Percentiles rank a stretch among this genome's conserved stretches.
Conservation (phyloP, 2,797 vertebrate species). For the Hozukius guyotensis region DNA sequence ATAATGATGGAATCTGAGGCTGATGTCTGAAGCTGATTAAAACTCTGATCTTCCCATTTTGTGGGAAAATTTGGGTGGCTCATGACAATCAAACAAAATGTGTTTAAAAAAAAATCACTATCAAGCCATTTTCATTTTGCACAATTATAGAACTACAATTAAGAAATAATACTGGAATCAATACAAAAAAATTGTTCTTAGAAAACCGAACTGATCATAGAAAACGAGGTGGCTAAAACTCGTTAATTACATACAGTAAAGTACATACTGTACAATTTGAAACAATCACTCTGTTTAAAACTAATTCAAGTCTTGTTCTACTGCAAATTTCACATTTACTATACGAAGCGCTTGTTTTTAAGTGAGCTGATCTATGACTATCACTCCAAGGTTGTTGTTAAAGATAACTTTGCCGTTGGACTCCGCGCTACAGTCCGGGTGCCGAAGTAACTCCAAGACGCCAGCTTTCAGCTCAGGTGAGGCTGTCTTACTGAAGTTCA, state of each 20-base stretch:
- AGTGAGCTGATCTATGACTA: slow-evolving; percentile 81
- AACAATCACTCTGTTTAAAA: neutral
- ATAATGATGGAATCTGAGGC: neutral
- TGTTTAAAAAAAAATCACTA: neutral
- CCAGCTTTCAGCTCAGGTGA: slow-evolving; percentile 85
- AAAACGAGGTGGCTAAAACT: neutral
- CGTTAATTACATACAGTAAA: neutral
- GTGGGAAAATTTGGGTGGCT: neutral
- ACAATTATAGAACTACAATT: neutral
- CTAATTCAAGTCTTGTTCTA: neutral
- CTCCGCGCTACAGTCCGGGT: slow-evolving; percentile 85
- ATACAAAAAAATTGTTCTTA: neutral
- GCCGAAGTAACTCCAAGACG: slow-evolving; percentile 84
- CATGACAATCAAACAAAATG: neutral
- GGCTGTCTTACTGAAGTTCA: slow-evolving; percentile 86
- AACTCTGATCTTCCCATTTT: neutral
- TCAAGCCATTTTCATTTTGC: neutral
- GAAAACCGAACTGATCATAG: neutral
- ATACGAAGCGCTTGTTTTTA: neutral
- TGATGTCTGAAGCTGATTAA: neutral
- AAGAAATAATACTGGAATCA: neutral
- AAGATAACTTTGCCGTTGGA: slow-evolving; percentile 88
- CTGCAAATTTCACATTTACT: neutral
- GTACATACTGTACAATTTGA: neutral
- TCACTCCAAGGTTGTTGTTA: slow-evolving; percentile 86